A percentile compares a stretch with the other conserved stretches of the same genome.
Evolutionary conservation across 1,140 invertebrate genomes (phyloP).

Genomic region (Zaprionus ghesquierei): DNA sequence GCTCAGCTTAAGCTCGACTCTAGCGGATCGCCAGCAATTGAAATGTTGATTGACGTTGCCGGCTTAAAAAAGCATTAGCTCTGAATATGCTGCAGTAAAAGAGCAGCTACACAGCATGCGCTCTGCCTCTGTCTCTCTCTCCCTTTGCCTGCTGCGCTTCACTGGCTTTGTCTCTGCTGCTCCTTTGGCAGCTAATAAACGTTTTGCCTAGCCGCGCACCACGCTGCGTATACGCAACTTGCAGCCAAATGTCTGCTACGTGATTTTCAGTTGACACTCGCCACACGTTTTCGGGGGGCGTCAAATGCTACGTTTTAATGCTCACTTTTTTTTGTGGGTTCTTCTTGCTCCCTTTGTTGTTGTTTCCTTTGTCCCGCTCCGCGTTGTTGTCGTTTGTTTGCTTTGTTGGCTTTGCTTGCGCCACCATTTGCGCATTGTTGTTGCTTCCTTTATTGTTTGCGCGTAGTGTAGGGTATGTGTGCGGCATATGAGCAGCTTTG

Average conservation of each 20-base stretch:
- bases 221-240: slow-evolving; percentile 74
- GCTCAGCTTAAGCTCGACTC: slow-evolving; percentile 49
- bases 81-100: not conserved
- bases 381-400: not conserved
- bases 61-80: slow-evolving; percentile 62
- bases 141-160: not conserved
- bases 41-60: slow-evolving; percentile 15
- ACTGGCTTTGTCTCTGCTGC: too few relatives aligned
- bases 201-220: slow-evolving; percentile 37
- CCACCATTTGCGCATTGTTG: slow-evolving; percentile 43
- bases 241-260: slow-evolving; percentile 71
- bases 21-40: slow-evolving; percentile 9
- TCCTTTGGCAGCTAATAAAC: slow-evolving; percentile 50
- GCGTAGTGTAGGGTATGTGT: not conserved
- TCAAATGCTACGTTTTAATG: slow-evolving; percentile 44
- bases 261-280: slow-evolving; percentile 64
- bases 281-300: slow-evolving; percentile 48
- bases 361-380: not conserved
- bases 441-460: slow-evolving; percentile 4
- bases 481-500: not conserved
- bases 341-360: not conserved
- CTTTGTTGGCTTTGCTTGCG: slow-evolving; percentile 30
- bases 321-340: slow-evolving; percentile 22
- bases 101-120: not conserved
- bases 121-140: too few relatives aligned